A percentile compares a stretch with the other conserved stretches of the same genome.
Conservation (phyloP, 2,888 invertebrate genomes). For the Tetheella fluctuosa region DNA sequence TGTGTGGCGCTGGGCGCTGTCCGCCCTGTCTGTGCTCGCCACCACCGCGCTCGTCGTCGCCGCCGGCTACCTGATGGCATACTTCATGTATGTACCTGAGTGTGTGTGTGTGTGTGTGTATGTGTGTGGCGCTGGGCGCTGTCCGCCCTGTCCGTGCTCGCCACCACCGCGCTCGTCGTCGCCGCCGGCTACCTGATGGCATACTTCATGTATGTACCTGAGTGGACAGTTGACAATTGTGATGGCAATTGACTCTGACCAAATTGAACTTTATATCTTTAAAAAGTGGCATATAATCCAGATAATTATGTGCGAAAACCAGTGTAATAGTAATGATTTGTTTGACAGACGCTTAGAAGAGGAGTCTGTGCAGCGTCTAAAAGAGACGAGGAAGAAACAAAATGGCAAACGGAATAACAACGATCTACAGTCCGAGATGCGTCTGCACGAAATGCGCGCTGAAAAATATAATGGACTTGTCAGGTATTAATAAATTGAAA, state of each 20-base stretch:
- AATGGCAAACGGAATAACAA: conserved; percentile 80
- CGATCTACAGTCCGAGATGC: conserved; percentile 86
- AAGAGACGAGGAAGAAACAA: conserved; percentile 84
- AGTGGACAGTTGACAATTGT: too few relatives aligned
- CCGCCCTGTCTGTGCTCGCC: too few relatives aligned
- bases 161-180: conserved; percentile 89
- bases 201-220: conserved; percentile 83
- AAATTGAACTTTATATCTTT: too few relatives aligned
- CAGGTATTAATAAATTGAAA: conserved; percentile 53
- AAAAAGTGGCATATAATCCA: too few relatives aligned
- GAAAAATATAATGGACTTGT: conserved; percentile 98
- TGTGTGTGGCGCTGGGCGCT: conserved; percentile 89
- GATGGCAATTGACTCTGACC: too few relatives aligned
- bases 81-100: too few relatives aligned
- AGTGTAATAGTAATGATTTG: neutral
- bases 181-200: conserved; percentile 93
- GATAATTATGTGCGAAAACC: too few relatives aligned
- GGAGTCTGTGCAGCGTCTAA: conserved; percentile 72
- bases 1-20: too few relatives aligned
- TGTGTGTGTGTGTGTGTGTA: too few relatives aligned
- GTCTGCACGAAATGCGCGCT: conserved; percentile 95
- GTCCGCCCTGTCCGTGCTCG: conserved; percentile 90
- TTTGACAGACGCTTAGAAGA: conserved; percentile 72
- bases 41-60: too few relatives aligned
- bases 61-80: too few relatives aligned